Conservation (phyloP, 2,888 invertebrate species). For the Acholoe squamosa region DNA sequence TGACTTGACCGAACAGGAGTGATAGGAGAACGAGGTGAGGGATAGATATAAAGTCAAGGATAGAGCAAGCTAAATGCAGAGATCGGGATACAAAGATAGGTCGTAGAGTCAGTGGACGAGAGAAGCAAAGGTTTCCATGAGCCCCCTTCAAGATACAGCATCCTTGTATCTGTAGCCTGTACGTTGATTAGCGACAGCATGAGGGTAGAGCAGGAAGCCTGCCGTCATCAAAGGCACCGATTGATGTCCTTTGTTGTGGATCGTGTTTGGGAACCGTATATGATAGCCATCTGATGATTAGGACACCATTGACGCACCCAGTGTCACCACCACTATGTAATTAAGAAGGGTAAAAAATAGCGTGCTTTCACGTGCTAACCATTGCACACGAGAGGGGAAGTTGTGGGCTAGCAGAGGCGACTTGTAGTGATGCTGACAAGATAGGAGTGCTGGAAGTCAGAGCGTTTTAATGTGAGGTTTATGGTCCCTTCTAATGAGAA, state of each 20-base stretch:
- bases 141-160: no score
- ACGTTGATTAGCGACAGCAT: background rate
- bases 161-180: background rate
- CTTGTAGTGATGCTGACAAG: no score
- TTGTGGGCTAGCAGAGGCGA: background rate
- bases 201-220: background rate
- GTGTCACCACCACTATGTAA: conserved; percentile 8
- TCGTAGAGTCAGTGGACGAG: background rate
- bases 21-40: background rate
- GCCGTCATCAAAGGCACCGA: conserved; percentile 8
- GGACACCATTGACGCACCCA: background rate
- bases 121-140: no score
- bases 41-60: no score
- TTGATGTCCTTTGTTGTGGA: conserved; percentile 16
- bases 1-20: no score
- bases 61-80: background rate
- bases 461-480: background rate
- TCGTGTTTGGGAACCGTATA: background rate
- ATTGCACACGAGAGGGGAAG: background rate
- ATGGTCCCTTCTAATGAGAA: background rate
- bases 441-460: background rate
- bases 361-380: background rate
- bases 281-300: conserved; percentile 20
- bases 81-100: background rate
- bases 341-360: background rate